Conservation (phyloP, 2,113 vertebrate genomes). For the Lampris incognitus region DNA sequence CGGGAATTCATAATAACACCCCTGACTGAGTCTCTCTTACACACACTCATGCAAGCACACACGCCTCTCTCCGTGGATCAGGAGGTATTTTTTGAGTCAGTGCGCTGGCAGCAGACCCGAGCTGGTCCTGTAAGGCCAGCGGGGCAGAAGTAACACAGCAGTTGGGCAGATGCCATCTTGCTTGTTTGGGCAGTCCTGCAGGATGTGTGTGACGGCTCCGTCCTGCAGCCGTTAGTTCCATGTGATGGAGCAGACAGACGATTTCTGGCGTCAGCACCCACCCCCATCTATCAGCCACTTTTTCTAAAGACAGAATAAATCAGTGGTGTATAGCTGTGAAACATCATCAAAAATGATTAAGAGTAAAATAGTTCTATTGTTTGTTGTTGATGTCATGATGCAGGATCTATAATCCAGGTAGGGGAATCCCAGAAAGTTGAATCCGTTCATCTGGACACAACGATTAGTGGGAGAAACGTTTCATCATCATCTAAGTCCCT, state of each 20-base stretch:
- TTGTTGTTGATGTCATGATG: too few species aligned
- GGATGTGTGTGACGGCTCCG: conserved; percentile 60
- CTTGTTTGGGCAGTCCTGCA: conserved; percentile 68
- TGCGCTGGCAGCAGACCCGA: conserved; percentile 41
- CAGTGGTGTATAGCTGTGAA: too few species aligned
- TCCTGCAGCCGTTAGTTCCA: conserved; percentile 66
- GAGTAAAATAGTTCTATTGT: too few species aligned
- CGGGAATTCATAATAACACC: conserved; percentile 63
- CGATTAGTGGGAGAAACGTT: too few species aligned
- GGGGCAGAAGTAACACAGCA: conserved; percentile 74
- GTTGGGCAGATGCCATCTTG: conserved; percentile 72
- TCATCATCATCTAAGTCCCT: too few species aligned
- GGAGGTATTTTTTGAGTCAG: conserved; percentile 33
- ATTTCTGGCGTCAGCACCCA: conserved; percentile 47
- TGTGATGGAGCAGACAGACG: conserved; percentile 73
- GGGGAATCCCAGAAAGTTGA: too few species aligned
- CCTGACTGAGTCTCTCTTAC: conserved; percentile 55
- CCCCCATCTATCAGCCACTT: too few species aligned
- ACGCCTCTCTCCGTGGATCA: conserved; percentile 42
- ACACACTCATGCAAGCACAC: background rate
- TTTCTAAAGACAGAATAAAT: too few species aligned
- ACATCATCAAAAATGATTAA: too few species aligned
- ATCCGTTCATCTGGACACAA: too few species aligned
- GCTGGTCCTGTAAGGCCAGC: conserved; percentile 61
- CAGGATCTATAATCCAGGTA: too few species aligned